A percentile compares a stretch with the other conserved stretches of the same genome.
phyloP scores from a whole-genome alignment of 2,888 invertebrate genomes.

The Leptinotarsa juncta region DNA sequence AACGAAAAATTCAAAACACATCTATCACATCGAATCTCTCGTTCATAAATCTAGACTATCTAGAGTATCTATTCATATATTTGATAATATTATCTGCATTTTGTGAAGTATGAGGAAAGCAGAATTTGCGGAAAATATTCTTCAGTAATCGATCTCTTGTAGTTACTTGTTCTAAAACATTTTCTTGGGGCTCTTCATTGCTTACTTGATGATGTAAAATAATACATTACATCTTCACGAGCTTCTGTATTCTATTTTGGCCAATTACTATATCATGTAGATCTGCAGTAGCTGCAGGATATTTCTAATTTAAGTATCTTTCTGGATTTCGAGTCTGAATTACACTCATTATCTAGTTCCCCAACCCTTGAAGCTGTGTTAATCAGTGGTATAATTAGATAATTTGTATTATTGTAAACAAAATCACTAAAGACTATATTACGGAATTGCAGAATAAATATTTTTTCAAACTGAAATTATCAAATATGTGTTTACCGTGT shows the following conservation, averaged over 20 bases:
- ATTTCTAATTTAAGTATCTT: conserved; percentile 15
- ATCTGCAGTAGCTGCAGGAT: neutral
- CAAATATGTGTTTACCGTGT: conserved; percentile 35
- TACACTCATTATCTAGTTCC: conserved; percentile 47
- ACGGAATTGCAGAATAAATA: conserved; percentile 28
- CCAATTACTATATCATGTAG: conserved; percentile 3
- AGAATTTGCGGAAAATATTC: neutral
- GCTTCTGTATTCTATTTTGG: neutral
- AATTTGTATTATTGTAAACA: conserved; percentile 45
- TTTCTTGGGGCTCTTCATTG: conserved; percentile 13
- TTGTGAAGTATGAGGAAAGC: neutral
- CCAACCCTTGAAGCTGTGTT: conserved; percentile 32
- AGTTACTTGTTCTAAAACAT: neutral
- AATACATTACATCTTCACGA: conserved; percentile 4
- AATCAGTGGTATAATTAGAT: conserved; percentile 49
- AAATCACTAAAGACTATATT: conserved; percentile 49
- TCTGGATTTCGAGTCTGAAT: conserved; percentile 37
- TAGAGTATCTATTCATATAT: too few relatives aligned
- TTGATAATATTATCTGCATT: neutral
- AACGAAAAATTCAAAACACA: too few relatives aligned
- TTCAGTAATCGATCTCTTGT: conserved; percentile 3
- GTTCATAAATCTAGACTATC: too few relatives aligned
- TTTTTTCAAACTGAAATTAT: conserved; percentile 29
- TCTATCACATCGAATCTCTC: too few relatives aligned
- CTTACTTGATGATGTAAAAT: neutral